Conservation (phyloP, 1,140 invertebrate species). For the Hyles vespertilio region DNA sequence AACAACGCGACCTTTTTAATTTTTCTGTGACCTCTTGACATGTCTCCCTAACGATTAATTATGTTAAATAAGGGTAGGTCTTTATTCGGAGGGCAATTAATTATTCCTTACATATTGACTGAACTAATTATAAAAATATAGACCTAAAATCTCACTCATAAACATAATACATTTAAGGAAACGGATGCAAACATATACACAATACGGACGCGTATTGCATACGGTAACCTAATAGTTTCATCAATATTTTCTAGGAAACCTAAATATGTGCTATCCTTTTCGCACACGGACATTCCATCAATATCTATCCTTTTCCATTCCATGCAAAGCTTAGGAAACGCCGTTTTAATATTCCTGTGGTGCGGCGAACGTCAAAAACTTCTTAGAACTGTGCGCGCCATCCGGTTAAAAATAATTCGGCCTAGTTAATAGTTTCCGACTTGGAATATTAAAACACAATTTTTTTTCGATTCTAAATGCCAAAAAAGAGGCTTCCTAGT, state of each 20-base stretch:
- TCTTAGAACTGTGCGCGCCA: background rate
- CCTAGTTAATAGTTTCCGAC: background rate
- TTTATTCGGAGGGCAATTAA: no score
- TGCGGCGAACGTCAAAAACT: background rate
- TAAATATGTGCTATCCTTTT: background rate
- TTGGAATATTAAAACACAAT: no score
- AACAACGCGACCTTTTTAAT: no score
- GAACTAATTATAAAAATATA: no score
- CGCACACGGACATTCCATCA: background rate
- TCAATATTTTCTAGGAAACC: background rate
- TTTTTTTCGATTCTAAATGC: no score
- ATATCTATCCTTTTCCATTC: background rate
- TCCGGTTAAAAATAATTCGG: slow-evolving; percentile 1
- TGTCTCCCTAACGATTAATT: no score
- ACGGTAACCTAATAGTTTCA: background rate
- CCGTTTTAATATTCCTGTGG: slow-evolving; percentile 4
- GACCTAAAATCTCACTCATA: no score
- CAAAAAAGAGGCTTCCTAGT: no score
- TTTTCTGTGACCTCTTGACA: no score
- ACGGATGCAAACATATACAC: background rate
- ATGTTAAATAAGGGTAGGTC: no score
- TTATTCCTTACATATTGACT: no score
- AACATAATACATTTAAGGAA: no score
- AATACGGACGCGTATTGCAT: background rate
- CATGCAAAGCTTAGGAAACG: slow-evolving; percentile 2